These are phyloP conservation scores for Alloplasta piceator DNA, from an alignment of 2,888 invertebrate species.

Conservation along the genomic window DNA sequence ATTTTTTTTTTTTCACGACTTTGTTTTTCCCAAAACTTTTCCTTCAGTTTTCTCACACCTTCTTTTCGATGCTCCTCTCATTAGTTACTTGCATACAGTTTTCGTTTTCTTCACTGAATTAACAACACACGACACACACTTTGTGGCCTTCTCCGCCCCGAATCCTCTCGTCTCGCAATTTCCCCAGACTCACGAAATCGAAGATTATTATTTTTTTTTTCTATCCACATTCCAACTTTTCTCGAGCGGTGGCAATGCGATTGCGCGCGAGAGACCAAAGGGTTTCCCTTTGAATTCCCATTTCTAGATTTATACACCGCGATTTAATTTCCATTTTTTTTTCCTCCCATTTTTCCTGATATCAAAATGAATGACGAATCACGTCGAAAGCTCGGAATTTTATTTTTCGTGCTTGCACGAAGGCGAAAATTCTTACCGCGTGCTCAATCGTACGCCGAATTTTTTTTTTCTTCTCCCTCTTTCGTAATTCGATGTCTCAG, in stretches of 20 bases:
- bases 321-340: too few species aligned
- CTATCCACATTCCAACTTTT: constrained; percentile 12
- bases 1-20: constrained; percentile 45
- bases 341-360: background rate
- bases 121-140: background rate
- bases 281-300: constrained; percentile 39
- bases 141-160: constrained; percentile 31
- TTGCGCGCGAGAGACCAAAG: constrained; percentile 52
- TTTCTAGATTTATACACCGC: constrained; percentile 22
- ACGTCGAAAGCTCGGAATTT: background rate
- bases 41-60: constrained; percentile 13
- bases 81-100: constrained; percentile 25
- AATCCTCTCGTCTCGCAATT: constrained; percentile 57
- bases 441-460: constrained; percentile 55
- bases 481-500: constrained; percentile 28
- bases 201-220: background rate
- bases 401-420: constrained; percentile 2
- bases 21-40: constrained; percentile 34
- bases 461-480: background rate
- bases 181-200: background rate
- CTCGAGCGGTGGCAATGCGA: constrained; percentile 51
- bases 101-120: constrained; percentile 18
- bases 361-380: background rate
- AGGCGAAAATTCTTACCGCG: constrained; percentile 58
- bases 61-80: background rate